Evolutionary conservation across 1,140 invertebrate genomes (phyloP).

Genomic region (Caenorhabditis briggsae): DNA sequence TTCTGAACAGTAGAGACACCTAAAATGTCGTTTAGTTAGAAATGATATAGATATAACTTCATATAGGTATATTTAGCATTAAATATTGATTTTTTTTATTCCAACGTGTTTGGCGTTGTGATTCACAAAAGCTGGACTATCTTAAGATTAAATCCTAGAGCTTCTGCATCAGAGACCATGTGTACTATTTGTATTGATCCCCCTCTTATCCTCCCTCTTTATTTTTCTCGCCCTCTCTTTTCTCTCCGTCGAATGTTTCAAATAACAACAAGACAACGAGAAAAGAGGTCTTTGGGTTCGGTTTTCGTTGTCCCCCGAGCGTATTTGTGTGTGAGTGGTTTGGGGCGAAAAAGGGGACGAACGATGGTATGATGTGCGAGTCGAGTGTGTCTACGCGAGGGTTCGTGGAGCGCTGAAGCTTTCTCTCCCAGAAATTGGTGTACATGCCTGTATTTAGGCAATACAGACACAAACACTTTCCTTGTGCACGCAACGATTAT

Average conservation of each 20-base stretch:
- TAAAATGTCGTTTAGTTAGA: too few species aligned
- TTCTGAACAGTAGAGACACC: too few species aligned
- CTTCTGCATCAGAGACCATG: neutral
- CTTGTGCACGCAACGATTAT: neutral
- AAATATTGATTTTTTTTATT: too few species aligned
- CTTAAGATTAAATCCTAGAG: neutral
- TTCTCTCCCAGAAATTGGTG: neutral
- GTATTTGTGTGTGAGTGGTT: neutral
- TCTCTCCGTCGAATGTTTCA: slow-evolving; percentile 6
- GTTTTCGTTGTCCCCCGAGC: neutral
- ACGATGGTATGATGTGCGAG: neutral
- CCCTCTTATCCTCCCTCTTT: slow-evolving; percentile 5
- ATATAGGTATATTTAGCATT: too few species aligned
- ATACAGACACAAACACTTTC: slow-evolving; percentile 9
- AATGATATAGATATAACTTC: too few species aligned
- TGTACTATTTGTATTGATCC: slow-evolving; percentile 18
- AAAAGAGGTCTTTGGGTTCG: neutral
- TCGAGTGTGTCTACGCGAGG: neutral
- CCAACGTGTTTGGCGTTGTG: too few species aligned
- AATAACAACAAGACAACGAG: neutral
- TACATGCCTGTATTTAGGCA: slow-evolving; percentile 55
- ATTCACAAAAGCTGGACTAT: neutral
- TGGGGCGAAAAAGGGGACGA: neutral
- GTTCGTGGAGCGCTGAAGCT: neutral
- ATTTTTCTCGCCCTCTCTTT: neutral